Evolutionary conservation across 2,797 vertebrate species (phyloP), one percentile per base, ranked within the genome.

Genomic region (Cuniculus paca): DNA sequence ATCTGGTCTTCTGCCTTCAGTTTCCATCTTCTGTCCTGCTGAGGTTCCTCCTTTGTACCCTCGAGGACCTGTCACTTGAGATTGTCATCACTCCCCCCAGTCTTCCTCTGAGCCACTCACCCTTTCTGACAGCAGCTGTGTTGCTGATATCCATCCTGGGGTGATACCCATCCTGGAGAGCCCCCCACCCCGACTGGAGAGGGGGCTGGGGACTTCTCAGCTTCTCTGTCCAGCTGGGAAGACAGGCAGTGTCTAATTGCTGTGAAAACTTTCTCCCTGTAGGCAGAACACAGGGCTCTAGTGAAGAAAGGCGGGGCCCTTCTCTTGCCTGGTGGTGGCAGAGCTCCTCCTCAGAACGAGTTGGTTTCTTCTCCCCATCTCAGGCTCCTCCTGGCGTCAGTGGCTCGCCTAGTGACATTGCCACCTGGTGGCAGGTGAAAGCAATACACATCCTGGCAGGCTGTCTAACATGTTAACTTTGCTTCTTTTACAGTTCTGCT

Each of bases 221-320:
- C 45, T 61, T 92, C 50, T 58, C 88, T 74, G 60, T 75, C 92
- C 84, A 93, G 90, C 97, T 96, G 78, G 60, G 90, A 95, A 88
- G 68, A 88, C 79, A 89, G 65, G 81, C 74, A 81, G 78, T 26
- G 10, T 70, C 74, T 97, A 88, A 92, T 91, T 90, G 77, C 95
- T 97, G 95, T 91, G 96, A 97, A 92, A 82, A 82, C 68, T 70
- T 82, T 36, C 68, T 91, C 63, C 83, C 70, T 45, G 39, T 87
- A 56, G 80, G 70, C 24, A 79, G 48, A 52, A 84, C 48, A 50
- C 26, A 20, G 42, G 74, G 52, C 26, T 31, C 3, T n/a, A 20
- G 39, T 5, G 61, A 2, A 19, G 13, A 7, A 80, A 68, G 19
- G 3, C 5, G 39, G 22, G 63, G 63, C 50, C 50, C 26, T 54